Conservation (phyloP, 1,140 invertebrate species). For the Varroa destructor region DNA sequence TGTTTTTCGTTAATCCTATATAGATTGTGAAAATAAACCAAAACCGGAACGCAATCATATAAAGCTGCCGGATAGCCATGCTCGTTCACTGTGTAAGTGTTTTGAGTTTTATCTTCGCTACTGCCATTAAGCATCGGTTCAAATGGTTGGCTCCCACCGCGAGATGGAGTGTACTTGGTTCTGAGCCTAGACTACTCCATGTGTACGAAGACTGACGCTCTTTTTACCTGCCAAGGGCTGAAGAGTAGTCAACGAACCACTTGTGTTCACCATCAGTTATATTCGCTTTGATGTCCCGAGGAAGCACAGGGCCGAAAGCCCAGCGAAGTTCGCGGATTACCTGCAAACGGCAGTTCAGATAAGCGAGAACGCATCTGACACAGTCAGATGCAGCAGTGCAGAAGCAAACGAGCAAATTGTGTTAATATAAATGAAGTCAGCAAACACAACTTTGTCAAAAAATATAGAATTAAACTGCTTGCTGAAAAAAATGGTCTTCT, state of each 20-base stretch:
- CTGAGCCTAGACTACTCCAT: too few relatives aligned
- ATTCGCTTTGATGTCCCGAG: constrained; percentile 63
- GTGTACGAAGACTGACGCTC: not conserved
- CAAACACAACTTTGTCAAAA: not conserved
- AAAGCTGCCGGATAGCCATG: too few relatives aligned
- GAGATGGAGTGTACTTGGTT: too few relatives aligned
- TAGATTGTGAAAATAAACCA: too few relatives aligned
- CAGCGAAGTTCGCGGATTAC: constrained; percentile 68
- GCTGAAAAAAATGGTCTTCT: too few relatives aligned
- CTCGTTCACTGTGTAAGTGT: too few relatives aligned
- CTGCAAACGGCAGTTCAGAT: constrained; percentile 55
- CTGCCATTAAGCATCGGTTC: too few relatives aligned
- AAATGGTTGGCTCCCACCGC: too few relatives aligned
- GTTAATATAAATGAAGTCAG: constrained; percentile 33
- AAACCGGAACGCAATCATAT: too few relatives aligned
- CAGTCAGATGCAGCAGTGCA: not conserved
- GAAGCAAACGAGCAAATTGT: constrained; percentile 37
- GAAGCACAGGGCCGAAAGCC: constrained; percentile 81
- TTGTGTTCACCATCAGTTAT: constrained; percentile 58
- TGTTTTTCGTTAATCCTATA: too few relatives aligned
- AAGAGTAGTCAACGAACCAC: constrained; percentile 28
- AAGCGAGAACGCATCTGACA: constrained; percentile 1
- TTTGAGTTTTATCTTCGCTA: constrained; percentile 55
- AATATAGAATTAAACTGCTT: constrained; percentile 28
- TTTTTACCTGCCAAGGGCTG: constrained; percentile 25